Evolutionary conservation across 2,888 invertebrate genomes (phyloP).

Genomic region (Scaptomyza caliginosa): DNA sequence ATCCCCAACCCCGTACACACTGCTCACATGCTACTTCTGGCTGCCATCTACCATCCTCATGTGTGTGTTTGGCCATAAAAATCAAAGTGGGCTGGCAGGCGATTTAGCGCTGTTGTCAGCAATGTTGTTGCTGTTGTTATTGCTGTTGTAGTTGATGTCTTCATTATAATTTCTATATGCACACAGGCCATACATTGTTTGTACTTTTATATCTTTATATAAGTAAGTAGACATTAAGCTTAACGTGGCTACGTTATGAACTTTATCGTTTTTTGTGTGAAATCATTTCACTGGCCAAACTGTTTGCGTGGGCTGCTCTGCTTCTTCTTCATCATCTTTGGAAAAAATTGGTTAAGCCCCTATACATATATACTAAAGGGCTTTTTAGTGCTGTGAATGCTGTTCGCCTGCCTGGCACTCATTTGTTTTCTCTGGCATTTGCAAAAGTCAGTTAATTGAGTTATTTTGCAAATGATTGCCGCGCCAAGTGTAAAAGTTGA

Average conservation of each 20-base stretch:
- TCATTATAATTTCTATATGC: constrained; percentile 76
- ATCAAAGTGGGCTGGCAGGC: constrained; percentile 79
- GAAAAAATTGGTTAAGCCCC: constrained; percentile 73
- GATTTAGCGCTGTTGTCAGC: constrained; percentile 68
- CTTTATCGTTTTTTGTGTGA: constrained; percentile 39
- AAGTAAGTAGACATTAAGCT: constrained; percentile 23
- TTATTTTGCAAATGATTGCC: constrained; percentile 61
- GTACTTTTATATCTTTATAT: constrained; percentile 7
- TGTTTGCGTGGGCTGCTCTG: constrained; percentile 50
- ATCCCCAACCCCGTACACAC: not conserved
- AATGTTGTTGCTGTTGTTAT: constrained; percentile 44
- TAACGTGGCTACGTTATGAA: constrained; percentile 9
- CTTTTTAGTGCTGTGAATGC: constrained; percentile 29
- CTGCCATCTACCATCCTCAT: constrained; percentile 42
- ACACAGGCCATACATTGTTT: constrained; percentile 40
- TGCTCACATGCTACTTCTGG: constrained; percentile 1
- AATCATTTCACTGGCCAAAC: constrained; percentile 69
- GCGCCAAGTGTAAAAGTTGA: constrained; percentile 44
- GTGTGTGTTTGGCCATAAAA: constrained; percentile 67
- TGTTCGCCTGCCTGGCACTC: constrained; percentile 44
- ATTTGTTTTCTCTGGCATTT: constrained; percentile 65
- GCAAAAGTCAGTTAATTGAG: constrained; percentile 53
- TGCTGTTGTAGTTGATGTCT: constrained; percentile 69
- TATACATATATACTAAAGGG: constrained; percentile 37
- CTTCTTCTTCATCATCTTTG: constrained; percentile 12